A percentile compares a stretch with the other conserved stretches of the same genome.
These are phyloP conservation scores for Amphiura filiformis DNA, from an alignment of 35 echinoderm and acorn worm genomes.

Conservation along the genomic window DNA sequence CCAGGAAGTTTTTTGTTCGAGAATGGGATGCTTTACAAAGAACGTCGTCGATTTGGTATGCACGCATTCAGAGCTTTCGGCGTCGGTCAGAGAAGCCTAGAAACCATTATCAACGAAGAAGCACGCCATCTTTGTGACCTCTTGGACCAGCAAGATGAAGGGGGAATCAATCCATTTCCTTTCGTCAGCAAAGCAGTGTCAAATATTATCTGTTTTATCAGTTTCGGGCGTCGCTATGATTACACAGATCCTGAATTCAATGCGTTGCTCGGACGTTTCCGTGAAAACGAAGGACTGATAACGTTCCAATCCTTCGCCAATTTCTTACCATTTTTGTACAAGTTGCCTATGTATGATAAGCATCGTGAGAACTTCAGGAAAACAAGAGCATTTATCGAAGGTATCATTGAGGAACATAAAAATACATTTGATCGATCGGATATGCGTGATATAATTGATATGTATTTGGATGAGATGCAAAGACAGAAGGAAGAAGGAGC, in stretches of 20 bases:
- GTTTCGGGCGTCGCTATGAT: conserved; percentile 62
- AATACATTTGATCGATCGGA: conserved; percentile 49
- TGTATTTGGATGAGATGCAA: conserved; percentile 27
- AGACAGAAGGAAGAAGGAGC: neutral
- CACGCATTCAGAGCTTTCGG: conserved; percentile 50
- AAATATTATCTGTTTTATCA: conserved; percentile 71
- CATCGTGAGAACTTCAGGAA: neutral
- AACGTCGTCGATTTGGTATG: conserved; percentile 51
- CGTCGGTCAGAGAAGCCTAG: conserved; percentile 68
- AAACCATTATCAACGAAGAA: conserved; percentile 61
- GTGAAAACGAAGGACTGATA: neutral
- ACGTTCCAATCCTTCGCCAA: neutral
- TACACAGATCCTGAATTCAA: conserved; percentile 41
- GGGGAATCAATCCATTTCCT: conserved; percentile 24
- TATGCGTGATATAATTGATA: conserved; percentile 53
- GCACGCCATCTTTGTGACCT: conserved; percentile 17
- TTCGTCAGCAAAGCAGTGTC: conserved; percentile 40
- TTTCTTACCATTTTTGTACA: neutral
- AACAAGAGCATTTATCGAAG: conserved; percentile 15
- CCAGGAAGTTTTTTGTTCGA: neutral
- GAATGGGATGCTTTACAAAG: conserved; percentile 45
- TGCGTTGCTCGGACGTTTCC: neutral
- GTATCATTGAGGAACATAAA: conserved; percentile 29
- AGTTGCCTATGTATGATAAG: neutral
- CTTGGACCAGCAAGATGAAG: neutral